Conservation (phyloP, 2,113 vertebrate species). For the Petrocephalus microphthalmus region DNA sequence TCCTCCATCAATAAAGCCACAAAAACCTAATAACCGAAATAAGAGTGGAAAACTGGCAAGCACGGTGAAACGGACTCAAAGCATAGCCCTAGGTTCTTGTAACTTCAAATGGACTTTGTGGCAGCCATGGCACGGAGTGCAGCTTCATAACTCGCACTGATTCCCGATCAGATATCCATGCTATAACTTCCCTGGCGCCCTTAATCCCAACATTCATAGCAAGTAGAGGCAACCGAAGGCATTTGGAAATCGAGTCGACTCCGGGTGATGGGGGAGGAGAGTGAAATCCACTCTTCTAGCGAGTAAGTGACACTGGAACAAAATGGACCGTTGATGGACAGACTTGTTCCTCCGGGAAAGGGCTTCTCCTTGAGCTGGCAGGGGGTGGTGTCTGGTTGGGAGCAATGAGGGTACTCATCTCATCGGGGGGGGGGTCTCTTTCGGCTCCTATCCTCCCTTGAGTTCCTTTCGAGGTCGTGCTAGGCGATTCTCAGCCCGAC, state of each 20-base stretch:
- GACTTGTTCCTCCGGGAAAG: neutral
- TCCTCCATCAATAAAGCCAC: neutral
- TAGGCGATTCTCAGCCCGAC: neutral
- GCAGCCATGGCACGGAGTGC: neutral
- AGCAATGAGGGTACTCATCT: neutral
- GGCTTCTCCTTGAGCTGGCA: neutral
- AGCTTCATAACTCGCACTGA: neutral
- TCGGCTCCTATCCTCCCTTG: neutral
- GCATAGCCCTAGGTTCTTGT: neutral
- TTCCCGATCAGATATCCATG: neutral
- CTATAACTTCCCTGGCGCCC: conserved; percentile 2
- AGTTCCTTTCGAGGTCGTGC: neutral
- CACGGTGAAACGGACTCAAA: neutral
- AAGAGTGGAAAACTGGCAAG: neutral
- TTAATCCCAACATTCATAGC: neutral
- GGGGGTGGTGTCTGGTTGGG: neutral
- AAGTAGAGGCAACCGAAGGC: neutral
- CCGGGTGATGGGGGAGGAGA: neutral
- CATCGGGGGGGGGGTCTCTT: neutral
- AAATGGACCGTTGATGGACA: neutral
- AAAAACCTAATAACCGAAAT: neutral
- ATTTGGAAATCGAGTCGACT: neutral
- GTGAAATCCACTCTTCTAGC: neutral
- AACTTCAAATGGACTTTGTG: neutral
- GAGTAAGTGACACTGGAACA: neutral